phyloP scores from a whole-genome alignment of 2,888 invertebrate species.

The Tanytarsus gracilentus region DNA sequence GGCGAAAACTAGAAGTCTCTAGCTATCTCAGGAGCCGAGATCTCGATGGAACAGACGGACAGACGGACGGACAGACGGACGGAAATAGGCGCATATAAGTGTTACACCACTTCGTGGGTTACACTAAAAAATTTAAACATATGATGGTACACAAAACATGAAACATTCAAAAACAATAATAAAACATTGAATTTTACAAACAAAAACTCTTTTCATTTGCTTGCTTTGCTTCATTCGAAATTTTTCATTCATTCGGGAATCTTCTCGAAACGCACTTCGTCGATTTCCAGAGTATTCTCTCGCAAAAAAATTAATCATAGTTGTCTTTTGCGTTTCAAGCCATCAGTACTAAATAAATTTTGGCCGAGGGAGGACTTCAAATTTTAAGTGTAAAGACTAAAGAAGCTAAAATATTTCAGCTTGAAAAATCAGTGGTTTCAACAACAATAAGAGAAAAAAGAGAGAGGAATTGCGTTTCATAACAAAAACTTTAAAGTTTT shows the following conservation, averaged over 20 bases:
- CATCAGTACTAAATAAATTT: too few relatives aligned
- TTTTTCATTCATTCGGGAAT: too few relatives aligned
- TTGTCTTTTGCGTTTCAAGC: too few relatives aligned
- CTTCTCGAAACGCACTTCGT: too few relatives aligned
- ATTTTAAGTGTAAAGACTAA: background rate
- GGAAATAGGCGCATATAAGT: too few relatives aligned
- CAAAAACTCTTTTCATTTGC: background rate
- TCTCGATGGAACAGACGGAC: too few relatives aligned
- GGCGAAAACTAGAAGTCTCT: too few relatives aligned
- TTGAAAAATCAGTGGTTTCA: background rate
- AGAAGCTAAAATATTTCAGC: background rate
- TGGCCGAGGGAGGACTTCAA: background rate
- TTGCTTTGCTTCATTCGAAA: background rate
- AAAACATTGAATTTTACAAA: background rate
- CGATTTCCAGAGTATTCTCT: too few relatives aligned
- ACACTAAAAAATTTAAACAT: background rate
- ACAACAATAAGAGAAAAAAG: background rate
- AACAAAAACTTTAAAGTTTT: background rate
- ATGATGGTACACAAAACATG: background rate
- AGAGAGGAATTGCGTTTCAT: slow-evolving; percentile 13
- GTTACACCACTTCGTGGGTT: background rate
- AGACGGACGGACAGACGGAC: too few relatives aligned
- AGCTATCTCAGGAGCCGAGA: too few relatives aligned
- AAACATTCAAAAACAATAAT: background rate
- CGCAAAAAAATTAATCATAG: too few relatives aligned